phyloP scores from a whole-genome alignment of 2,113 vertebrate genomes.

The Leucopsar rothschildi region DNA sequence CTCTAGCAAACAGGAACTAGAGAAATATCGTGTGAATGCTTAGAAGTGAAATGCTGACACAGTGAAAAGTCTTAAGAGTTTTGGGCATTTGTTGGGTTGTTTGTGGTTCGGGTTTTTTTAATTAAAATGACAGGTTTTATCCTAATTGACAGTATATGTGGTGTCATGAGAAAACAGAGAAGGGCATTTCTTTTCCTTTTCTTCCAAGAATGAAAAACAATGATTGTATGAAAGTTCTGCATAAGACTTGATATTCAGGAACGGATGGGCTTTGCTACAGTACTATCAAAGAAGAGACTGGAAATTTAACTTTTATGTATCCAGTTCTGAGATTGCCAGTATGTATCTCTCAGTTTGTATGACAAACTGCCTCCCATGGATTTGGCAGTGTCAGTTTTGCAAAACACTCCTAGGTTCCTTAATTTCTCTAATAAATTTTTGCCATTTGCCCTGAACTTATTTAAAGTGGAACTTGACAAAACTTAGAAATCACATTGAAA shows the following conservation, averaged over 20 bases:
- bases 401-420: not conserved
- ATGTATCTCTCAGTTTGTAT: not conserved
- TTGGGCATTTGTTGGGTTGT: not conserved
- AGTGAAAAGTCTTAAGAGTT: not conserved
- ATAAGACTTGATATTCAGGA: not conserved
- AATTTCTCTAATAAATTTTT: not conserved
- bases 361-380: not conserved
- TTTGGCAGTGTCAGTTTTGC: not conserved
- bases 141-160: not conserved
- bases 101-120: not conserved
- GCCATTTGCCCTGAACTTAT: not conserved
- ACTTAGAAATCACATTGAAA: not conserved
- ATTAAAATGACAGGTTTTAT: not conserved
- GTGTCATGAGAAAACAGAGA: not conserved
- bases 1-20: not conserved
- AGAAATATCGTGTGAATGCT: not conserved
- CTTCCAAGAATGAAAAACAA: not conserved
- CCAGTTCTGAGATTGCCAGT: not conserved
- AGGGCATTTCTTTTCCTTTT: not conserved
- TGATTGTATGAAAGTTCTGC: not conserved
- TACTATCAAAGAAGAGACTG: not conserved
- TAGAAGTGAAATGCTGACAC: not conserved
- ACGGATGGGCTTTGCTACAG: not conserved
- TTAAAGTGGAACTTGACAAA: not conserved
- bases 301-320: not conserved